Evolutionary conservation across 1,140 invertebrate species (phyloP).

Genomic region (Ceratitis capitata): DNA sequence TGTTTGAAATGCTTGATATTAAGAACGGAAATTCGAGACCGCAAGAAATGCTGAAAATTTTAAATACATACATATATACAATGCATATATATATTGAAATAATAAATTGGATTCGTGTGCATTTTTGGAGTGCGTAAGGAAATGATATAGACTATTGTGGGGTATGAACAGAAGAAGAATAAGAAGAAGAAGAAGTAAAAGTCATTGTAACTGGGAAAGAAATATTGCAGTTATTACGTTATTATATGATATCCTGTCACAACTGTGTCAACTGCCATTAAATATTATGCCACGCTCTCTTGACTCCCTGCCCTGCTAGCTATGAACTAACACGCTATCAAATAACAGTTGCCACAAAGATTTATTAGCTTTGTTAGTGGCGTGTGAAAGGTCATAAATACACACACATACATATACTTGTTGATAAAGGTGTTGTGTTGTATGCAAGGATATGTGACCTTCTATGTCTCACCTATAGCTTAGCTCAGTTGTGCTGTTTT

Average conservation of each 20-base stretch:
- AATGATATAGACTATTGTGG: no score
- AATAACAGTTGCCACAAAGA: background rate
- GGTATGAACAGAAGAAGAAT: no score
- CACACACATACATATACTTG: background rate
- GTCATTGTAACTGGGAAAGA: no score
- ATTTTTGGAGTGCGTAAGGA: background rate
- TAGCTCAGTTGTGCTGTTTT: background rate
- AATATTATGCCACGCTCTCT: background rate
- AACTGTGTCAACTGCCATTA: background rate
- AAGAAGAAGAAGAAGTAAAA: no score
- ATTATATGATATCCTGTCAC: background rate
- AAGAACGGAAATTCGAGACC: no score
- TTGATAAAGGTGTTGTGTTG: background rate
- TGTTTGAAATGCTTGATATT: no score
- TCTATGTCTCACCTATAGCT: background rate
- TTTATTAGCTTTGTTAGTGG: background rate
- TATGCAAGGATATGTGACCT: background rate
- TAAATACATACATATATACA: background rate
- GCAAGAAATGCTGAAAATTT: background rate
- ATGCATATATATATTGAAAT: background rate
- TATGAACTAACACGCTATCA: background rate
- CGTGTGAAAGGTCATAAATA: background rate
- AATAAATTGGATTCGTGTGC: background rate
- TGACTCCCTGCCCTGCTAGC: no score
- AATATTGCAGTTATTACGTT: background rate